Evolutionary conservation across 2,797 vertebrate species (phyloP).

Genomic region (Pseudochirops corinnae): DNA sequence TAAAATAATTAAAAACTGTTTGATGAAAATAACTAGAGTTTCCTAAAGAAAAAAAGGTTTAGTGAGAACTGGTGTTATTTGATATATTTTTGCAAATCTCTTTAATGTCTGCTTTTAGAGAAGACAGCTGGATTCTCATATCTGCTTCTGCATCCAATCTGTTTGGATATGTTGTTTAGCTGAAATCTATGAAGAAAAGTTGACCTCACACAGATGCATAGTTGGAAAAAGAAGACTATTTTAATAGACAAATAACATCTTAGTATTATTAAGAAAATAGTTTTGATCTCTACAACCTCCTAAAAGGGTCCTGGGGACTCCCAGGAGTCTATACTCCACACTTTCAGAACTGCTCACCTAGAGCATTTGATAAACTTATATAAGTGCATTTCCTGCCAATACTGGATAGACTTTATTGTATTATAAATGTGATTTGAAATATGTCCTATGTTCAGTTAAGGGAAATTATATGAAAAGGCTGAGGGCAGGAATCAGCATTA

Average conservation of each 20-base stretch:
- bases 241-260: background rate
- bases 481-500: background rate
- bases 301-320: background rate
- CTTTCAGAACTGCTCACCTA: background rate
- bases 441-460: background rate
- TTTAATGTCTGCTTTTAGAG: background rate
- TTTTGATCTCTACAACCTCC: background rate
- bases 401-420: background rate
- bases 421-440: background rate
- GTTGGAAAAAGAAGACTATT: background rate
- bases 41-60: background rate
- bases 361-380: background rate
- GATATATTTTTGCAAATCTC: background rate
- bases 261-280: background rate
- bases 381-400: background rate
- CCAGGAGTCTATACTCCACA: background rate
- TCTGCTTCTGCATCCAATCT: background rate
- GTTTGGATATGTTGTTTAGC: background rate
- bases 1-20: background rate
- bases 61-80: background rate
- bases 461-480: background rate
- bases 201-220: background rate
- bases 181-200: background rate
- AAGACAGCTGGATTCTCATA: background rate
- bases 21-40: background rate